phyloP scores from a whole-genome alignment of 2,113 vertebrate species.

The Tauraco erythrolophus region DNA sequence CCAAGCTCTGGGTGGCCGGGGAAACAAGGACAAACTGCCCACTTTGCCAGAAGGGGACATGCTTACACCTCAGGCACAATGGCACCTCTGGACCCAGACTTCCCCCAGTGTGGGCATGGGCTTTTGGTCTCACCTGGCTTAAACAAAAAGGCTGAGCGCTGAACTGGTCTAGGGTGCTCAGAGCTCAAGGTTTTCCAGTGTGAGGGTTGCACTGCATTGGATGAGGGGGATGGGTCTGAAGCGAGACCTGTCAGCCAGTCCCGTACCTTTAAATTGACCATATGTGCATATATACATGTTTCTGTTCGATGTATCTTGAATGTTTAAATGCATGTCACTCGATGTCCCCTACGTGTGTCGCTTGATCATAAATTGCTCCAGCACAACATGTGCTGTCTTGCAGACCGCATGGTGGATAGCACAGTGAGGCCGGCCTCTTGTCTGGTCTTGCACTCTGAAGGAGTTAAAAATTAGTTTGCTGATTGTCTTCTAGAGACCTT shows the following conservation, averaged over 20 bases:
- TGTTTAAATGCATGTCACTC: not conserved
- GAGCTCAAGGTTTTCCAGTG: not conserved
- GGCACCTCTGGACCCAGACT: not conserved
- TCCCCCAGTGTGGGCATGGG: accelerated
- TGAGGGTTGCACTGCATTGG: not conserved
- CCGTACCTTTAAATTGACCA: not conserved
- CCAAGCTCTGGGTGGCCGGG: accelerated
- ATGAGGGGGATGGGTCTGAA: not conserved
- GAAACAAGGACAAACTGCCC: not conserved
- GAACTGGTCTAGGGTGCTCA: not conserved
- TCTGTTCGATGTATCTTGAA: not conserved
- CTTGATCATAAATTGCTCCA: not conserved
- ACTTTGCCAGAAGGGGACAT: not conserved
- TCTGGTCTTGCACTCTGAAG: not conserved
- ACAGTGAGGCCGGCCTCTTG: not conserved
- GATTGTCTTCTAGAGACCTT: not conserved
- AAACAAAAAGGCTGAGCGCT: not conserved
- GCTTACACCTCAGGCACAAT: not conserved
- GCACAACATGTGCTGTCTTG: accelerated
- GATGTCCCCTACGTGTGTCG: not conserved
- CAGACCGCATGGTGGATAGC: not conserved
- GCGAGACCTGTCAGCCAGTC: not conserved
- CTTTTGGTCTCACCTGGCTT: not conserved
- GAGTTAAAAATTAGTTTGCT: not conserved
- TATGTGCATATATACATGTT: not conserved